Percentiles rank a stretch among this genome's conserved stretches.
These are phyloP conservation scores for Stenodema calcarata DNA, from an alignment of 2,888 invertebrate species.

Conservation along the genomic window DNA sequence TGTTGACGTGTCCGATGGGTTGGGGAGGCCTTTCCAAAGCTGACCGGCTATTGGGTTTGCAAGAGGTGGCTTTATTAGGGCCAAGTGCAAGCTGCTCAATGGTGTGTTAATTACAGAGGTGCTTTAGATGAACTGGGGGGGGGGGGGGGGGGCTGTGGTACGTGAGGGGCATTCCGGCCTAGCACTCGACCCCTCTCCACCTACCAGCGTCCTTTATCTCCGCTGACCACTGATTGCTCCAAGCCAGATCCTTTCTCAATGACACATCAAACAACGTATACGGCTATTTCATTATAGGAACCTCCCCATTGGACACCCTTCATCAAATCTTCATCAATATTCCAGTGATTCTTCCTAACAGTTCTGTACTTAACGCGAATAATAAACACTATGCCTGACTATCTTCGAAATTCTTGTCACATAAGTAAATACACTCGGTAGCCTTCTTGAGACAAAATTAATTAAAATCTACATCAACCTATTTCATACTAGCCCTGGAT, in stretches of 20 bases:
- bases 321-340: background rate
- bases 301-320: slow-evolving; percentile 1
- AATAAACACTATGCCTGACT: background rate
- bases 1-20: slow-evolving; percentile 39
- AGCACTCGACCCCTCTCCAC: background rate
- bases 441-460: too few species aligned
- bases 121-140: slow-evolving; percentile 21
- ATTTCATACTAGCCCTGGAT: too few species aligned
- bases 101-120: slow-evolving; percentile 47
- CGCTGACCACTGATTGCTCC: slow-evolving; percentile 43
- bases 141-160: background rate
- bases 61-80: slow-evolving; percentile 47
- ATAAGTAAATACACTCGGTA: too few species aligned
- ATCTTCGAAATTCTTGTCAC: too few species aligned
- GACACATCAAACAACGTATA: slow-evolving; percentile 46
- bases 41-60: slow-evolving; percentile 40
- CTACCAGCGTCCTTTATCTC: slow-evolving; percentile 19
- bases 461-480: too few species aligned
- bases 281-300: slow-evolving; percentile 32
- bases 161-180: slow-evolving; percentile 43
- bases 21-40: background rate
- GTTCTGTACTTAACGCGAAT: background rate
- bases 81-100: slow-evolving; percentile 44
- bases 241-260: slow-evolving; percentile 31
- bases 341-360: background rate